These are phyloP conservation scores for Dipus sagitta DNA, from an alignment of 2,797 vertebrate genomes.

Conservation along the genomic window DNA sequence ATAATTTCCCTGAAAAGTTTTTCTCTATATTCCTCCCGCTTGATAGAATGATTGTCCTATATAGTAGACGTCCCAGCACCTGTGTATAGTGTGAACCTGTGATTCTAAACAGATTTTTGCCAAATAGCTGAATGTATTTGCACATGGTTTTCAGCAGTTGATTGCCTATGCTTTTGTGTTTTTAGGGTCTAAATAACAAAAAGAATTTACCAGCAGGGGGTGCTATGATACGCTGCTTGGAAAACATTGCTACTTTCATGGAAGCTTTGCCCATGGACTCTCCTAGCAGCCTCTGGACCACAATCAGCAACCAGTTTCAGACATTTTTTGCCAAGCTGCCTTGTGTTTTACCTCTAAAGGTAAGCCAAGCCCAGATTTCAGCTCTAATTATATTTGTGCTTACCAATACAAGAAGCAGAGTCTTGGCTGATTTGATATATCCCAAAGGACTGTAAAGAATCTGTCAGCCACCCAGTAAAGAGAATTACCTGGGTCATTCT, in stretches of 20 bases:
- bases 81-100: not conserved
- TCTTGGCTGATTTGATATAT: not conserved
- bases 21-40: not conserved
- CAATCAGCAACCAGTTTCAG: constrained; percentile 99
- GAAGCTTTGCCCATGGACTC: constrained; percentile 99
- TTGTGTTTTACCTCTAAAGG: constrained; percentile 97
- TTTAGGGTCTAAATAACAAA: constrained; percentile 98
- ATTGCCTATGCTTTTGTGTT: constrained; percentile 82
- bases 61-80: not conserved
- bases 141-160: constrained; percentile 67
- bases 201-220: constrained; percentile 98
- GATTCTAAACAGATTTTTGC: constrained; percentile 20
- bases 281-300: constrained; percentile 99
- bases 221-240: constrained; percentile 97
- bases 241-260: constrained; percentile 99
- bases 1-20: not conserved
- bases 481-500: not conserved
- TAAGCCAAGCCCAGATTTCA: constrained; percentile 81
- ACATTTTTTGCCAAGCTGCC: constrained; percentile 98
- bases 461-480: not conserved
- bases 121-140: not conserved
- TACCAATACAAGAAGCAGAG: not conserved
- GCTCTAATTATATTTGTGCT: not conserved
- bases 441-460: not conserved
- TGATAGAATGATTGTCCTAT: not conserved